phyloP scores from a whole-genome alignment of 2,797 vertebrate genomes.

The Silurus lanzhouensis region DNA sequence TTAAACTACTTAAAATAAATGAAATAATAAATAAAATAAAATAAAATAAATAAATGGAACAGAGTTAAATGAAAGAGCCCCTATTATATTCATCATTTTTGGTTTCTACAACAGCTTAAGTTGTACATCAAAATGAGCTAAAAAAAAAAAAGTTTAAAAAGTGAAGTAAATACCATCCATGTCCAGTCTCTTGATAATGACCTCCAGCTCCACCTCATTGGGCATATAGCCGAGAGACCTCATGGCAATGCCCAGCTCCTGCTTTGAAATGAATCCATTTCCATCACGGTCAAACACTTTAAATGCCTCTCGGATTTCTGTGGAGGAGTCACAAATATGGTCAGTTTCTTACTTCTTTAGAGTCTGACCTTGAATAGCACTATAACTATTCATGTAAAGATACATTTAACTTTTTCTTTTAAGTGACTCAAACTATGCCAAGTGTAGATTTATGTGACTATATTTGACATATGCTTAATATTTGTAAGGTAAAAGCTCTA shows the following conservation, averaged over 20 bases:
- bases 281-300: slow-evolving; percentile 97
- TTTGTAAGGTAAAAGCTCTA: not conserved
- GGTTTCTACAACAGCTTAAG: not conserved
- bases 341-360: not conserved
- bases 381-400: not conserved
- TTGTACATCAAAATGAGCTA: not conserved
- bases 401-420: not conserved
- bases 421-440: not conserved
- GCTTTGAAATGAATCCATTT: slow-evolving; percentile 98
- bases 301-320: slow-evolving; percentile 98
- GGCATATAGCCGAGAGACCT: slow-evolving; percentile 98
- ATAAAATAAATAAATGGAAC: not conserved
- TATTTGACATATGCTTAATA: not conserved
- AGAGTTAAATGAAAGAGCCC: not conserved
- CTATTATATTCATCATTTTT: not conserved
- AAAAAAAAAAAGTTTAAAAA: not conserved
- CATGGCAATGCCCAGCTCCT: slow-evolving; percentile 97
- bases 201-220: slow-evolving; percentile 97
- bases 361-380: not conserved
- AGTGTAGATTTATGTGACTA: not conserved
- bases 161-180: slow-evolving; percentile 82
- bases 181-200: slow-evolving; percentile 97
- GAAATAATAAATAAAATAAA: no score
- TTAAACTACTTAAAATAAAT: not conserved
- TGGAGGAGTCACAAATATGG: slow-evolving; percentile 6